Percentiles rank a stretch among this genome's conserved stretches.
Evolutionary conservation across 1,140 invertebrate species (phyloP).

Genomic region (Pseudomyrmex sp.): DNA sequence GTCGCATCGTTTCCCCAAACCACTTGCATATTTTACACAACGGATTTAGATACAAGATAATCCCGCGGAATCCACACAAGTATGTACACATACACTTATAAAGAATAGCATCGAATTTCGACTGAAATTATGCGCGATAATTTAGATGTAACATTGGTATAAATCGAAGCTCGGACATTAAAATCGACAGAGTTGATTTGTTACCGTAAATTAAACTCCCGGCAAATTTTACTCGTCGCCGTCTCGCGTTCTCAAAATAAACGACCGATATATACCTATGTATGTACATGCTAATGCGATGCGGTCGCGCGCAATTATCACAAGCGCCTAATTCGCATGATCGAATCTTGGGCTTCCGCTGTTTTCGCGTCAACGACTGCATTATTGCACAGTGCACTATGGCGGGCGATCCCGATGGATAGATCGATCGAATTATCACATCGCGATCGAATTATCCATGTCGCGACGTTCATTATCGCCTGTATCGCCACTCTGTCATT

Average conservation of each 20-base stretch:
- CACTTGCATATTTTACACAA: not conserved
- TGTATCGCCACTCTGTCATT: constrained; percentile 41
- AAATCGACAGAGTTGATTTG: constrained; percentile 26
- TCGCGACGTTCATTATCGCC: constrained; percentile 36
- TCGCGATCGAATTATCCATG: not conserved
- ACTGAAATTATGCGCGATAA: constrained; percentile 30
- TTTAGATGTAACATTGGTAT: constrained; percentile 19
- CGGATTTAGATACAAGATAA: not conserved
- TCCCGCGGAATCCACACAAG: not conserved
- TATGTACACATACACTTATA: not conserved
- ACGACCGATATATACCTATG: constrained; percentile 19
- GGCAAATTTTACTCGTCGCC: constrained; percentile 36
- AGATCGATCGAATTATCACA: constrained; percentile 58
- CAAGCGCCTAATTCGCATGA: constrained; percentile 52
- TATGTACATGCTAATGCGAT: constrained; percentile 34
- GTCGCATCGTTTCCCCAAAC: not conserved
- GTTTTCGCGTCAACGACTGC: constrained; percentile 52
- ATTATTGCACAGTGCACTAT: constrained; percentile 28
- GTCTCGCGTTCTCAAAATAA: constrained; percentile 39
- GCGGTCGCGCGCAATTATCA: constrained; percentile 42
- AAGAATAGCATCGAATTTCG: not conserved
- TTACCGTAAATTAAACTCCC: constrained; percentile 43
- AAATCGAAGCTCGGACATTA: constrained; percentile 27
- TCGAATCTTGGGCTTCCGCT: constrained; percentile 43
- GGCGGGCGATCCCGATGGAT: constrained; percentile 20